Evolutionary conservation across 2,888 invertebrate genomes (phyloP).

Genomic region (Clunio marinus): DNA sequence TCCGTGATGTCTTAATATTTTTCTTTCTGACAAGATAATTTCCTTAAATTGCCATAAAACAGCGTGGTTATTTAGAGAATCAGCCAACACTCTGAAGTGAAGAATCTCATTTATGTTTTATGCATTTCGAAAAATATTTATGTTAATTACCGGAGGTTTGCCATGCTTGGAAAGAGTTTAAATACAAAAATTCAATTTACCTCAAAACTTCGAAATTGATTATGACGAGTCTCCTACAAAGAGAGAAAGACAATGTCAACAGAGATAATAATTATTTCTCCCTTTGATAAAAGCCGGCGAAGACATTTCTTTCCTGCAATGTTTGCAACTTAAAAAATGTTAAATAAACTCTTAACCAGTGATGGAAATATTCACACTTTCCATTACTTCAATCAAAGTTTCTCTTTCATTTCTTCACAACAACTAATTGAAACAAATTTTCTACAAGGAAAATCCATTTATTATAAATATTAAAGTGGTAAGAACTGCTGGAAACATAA

Average conservation of each 20-base stretch:
- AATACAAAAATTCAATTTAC: background rate
- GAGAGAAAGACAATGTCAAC: background rate
- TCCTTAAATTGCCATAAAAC: slow-evolving; percentile 26
- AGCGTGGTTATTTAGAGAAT: background rate
- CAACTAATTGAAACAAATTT: no score
- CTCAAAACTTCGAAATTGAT: background rate
- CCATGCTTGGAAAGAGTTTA: background rate
- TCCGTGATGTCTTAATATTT: slow-evolving; percentile 34
- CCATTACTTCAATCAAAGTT: no score
- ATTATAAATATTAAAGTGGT: no score
- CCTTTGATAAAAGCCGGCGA: no score
- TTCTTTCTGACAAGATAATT: slow-evolving; percentile 30
- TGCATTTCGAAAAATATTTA: background rate
- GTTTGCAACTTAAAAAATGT: no score
- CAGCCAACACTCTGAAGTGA: background rate
- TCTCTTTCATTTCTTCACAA: no score
- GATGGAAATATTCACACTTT: no score
- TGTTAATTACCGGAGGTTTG: slow-evolving; percentile 2
- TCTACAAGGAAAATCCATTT: no score
- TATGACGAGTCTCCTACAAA: background rate
- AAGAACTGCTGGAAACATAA: no score
- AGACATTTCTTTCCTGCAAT: no score
- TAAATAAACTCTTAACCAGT: no score
- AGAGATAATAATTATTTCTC: background rate
- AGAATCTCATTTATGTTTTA: background rate